Base-by-base conservation (phyloP, 2,113 vertebrate species). In the Caracal caracal region DNA sequence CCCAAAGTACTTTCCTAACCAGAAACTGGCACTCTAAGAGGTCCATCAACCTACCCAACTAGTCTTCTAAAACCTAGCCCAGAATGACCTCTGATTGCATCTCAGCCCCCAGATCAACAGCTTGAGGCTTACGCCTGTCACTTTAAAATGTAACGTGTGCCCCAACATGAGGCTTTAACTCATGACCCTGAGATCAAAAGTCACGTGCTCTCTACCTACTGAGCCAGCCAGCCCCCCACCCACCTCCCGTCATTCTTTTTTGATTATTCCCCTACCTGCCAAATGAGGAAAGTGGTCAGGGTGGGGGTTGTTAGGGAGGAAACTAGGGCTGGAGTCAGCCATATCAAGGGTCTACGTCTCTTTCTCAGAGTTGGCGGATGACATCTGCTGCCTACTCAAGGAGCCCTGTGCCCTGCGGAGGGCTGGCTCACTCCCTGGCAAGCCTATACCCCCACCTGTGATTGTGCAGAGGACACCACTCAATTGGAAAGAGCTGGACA, bases 401-500 rank as follows among this genome's bases (percentile, higher is more conserved):
- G 88, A 98, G 78, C 99, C 99, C 19, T 99, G 99, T 95, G 97
- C 97, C 97, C 97, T 96, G 30, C 95, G 90, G 76, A 98, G 98
- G 66, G 63, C 66, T 0, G 63, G 81, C 40, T 84, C 0, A 0
- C 20, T 93, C 33, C 79, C 76, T 1, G 82, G 56, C 68, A 82
- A 97, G 1, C 15, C 88, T 20, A 20, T 43, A 73, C 98, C 98
- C 0, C 88, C 26, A 8, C 98, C 98, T 28, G 90, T 94, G 40
- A 89, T 95, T 0, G 89, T 98, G 92, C 99, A 97, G 96, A 99
- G 95, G 24, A 96, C 98, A 0, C 98, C 97, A 0, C 76, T 99
- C 43, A 99, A 99, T 61, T 99, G 99, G 99, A 98, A 98, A 83
- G 98, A 99, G 47, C 93, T 99, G 0, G 99, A 99, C 98, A 99